Evolutionary conservation across 1,140 invertebrate genomes (phyloP).

Genomic region (Brachionus calyciflorus): DNA sequence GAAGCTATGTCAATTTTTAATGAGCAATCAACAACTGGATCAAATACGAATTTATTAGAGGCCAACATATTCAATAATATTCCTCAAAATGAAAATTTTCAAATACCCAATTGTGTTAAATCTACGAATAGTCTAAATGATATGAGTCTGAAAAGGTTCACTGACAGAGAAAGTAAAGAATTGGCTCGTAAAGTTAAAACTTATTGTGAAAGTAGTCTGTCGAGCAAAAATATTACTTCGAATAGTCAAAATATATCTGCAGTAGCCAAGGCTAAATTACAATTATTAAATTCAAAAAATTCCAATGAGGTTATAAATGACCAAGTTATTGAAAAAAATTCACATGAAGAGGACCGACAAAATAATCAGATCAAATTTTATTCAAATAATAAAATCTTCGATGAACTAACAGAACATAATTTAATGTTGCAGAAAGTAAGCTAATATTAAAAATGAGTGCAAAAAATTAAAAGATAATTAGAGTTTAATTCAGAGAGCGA

Average conservation of each 20-base stretch:
- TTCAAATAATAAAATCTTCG: constrained; percentile 16
- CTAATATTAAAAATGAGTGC: not conserved
- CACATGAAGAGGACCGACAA: not conserved
- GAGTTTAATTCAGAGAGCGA: no score
- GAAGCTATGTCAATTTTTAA: constrained; percentile 60
- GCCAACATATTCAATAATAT: not conserved
- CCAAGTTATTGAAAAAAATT: not conserved
- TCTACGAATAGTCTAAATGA: not conserved
- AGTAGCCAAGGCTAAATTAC: constrained; percentile 2
- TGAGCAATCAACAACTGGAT: not conserved
- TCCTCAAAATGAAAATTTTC: not conserved
- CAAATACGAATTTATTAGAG: not conserved
- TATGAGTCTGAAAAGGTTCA: not conserved
- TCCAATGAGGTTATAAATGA: not conserved
- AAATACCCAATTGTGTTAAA: not conserved
- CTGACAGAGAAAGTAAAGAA: not conserved
- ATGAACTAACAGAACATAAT: constrained; percentile 26
- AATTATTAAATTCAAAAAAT: constrained; percentile 22
- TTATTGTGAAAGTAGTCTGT: constrained; percentile 13
- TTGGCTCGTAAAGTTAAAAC: constrained; percentile 16
- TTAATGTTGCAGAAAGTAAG: not conserved
- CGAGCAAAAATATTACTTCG: not conserved
- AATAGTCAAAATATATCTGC: not conserved
- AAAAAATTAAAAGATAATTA: not conserved
- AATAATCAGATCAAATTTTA: no score